Conservation (phyloP, 2,888 invertebrate species). For the Drosophila buzzatii region DNA sequence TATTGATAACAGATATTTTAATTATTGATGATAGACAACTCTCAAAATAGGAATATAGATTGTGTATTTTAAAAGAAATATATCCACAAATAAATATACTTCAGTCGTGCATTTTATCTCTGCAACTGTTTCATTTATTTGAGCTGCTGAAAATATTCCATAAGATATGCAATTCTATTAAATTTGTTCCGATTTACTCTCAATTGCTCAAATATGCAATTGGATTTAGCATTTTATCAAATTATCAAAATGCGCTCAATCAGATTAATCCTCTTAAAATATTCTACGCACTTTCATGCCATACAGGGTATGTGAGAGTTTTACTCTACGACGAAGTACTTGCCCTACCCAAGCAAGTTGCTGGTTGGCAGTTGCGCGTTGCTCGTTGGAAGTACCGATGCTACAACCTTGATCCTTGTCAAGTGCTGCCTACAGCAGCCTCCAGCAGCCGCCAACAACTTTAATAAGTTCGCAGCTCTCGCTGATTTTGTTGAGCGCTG, state of each 20-base stretch:
- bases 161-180: too few relatives aligned
- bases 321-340: conserved; percentile 21
- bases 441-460: conserved; percentile 65
- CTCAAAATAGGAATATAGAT: too few relatives aligned
- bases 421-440: conserved; percentile 70
- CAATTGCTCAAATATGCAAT: background rate
- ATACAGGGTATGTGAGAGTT: conserved; percentile 17
- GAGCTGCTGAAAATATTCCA: too few relatives aligned
- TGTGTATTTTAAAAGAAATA: too few relatives aligned
- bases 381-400: conserved; percentile 40
- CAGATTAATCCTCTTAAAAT: background rate
- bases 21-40: background rate
- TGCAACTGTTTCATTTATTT: too few relatives aligned
- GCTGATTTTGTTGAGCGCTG: conserved; percentile 45
- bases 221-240: background rate
- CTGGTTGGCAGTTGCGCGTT: conserved; percentile 17
- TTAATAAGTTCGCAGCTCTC: conserved; percentile 82
- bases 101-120: too few relatives aligned
- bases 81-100: too few relatives aligned
- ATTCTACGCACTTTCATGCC: background rate
- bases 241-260: background rate
- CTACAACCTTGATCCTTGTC: conserved; percentile 83
- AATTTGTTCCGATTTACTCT: too few relatives aligned
- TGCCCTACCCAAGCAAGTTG: conserved; percentile 48
- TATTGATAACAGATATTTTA: background rate